These are phyloP conservation scores for Arvicanthis niloticus DNA, from an alignment of 2,113 vertebrate genomes.

Conservation along the genomic window DNA sequence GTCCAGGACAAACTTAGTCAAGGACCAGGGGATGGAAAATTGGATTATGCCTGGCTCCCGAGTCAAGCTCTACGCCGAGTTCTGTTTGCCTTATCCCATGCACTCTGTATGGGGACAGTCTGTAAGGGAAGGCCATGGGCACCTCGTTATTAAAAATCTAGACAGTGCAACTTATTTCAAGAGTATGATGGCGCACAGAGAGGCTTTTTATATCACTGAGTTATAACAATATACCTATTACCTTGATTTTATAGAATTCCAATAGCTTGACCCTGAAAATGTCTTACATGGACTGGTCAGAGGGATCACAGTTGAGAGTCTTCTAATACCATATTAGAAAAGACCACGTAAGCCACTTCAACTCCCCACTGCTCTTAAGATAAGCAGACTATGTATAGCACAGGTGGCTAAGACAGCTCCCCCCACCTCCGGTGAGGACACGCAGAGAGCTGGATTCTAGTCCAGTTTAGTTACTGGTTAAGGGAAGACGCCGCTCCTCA, in stretches of 20 bases:
- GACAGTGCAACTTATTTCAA: conserved; percentile 1
- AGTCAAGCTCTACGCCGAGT: background rate
- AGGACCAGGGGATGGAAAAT: background rate
- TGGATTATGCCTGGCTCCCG: background rate
- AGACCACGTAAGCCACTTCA: background rate
- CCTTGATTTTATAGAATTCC: background rate
- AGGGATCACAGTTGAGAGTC: background rate
- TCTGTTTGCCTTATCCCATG: background rate
- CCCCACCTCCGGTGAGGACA: background rate
- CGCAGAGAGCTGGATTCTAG: background rate
- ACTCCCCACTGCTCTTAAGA: background rate
- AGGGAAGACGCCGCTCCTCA: background rate
- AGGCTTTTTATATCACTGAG: background rate
- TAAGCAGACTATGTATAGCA: conserved; percentile 6
- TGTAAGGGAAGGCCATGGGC: background rate
- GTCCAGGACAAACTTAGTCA: background rate
- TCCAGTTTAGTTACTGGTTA: background rate
- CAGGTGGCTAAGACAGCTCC: background rate
- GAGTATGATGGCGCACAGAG: background rate
- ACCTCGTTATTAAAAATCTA: background rate
- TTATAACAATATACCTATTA: background rate
- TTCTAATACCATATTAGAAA: background rate
- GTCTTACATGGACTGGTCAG: background rate
- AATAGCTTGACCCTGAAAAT: background rate
- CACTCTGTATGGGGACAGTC: background rate